These are phyloP conservation scores for Luperina nickerlii DNA, from an alignment of 2,888 invertebrate species.

Conservation along the genomic window DNA sequence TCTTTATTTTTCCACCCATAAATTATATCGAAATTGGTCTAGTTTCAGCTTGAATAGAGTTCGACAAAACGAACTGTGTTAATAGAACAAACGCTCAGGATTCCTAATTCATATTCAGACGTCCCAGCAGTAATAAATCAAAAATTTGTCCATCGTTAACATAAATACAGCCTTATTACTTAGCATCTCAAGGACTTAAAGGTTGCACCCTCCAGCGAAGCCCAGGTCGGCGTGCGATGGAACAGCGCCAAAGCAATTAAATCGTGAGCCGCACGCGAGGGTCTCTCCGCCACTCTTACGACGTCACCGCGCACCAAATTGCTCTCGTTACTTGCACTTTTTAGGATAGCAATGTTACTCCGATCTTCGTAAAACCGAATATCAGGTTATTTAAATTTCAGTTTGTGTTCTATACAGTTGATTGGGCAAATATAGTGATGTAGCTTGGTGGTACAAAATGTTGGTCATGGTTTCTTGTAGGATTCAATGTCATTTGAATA, in stretches of 20 bases:
- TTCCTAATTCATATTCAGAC: background rate
- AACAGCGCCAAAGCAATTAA: constrained; percentile 88
- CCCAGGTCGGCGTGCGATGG: constrained; percentile 74
- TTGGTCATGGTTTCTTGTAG: constrained; percentile 8
- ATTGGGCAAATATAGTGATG: constrained; percentile 18
- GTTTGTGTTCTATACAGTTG: constrained; percentile 18
- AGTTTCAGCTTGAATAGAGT: background rate
- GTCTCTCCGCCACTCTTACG: constrained; percentile 70
- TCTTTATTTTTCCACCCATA: background rate
- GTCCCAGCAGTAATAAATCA: background rate
- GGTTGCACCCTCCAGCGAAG: constrained; percentile 64
- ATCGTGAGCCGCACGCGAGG: constrained; percentile 79
- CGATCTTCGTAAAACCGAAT: constrained; percentile 45
- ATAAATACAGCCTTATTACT: constrained; percentile 50
- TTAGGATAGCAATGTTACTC: constrained; percentile 66
- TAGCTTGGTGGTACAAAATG: constrained; percentile 8
- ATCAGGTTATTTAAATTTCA: constrained; percentile 51
- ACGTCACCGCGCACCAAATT: constrained; percentile 72
- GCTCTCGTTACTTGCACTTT: constrained; percentile 84
- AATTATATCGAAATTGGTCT: no score
- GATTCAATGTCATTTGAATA: constrained; percentile 6
- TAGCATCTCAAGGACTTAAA: constrained; percentile 38
- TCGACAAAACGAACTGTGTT: background rate
- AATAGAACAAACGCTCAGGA: background rate
- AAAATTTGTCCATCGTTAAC: constrained; percentile 3